These are phyloP conservation scores for Thermophis baileyi DNA, from an alignment of 2,113 vertebrate species.

Conservation along the genomic window DNA sequence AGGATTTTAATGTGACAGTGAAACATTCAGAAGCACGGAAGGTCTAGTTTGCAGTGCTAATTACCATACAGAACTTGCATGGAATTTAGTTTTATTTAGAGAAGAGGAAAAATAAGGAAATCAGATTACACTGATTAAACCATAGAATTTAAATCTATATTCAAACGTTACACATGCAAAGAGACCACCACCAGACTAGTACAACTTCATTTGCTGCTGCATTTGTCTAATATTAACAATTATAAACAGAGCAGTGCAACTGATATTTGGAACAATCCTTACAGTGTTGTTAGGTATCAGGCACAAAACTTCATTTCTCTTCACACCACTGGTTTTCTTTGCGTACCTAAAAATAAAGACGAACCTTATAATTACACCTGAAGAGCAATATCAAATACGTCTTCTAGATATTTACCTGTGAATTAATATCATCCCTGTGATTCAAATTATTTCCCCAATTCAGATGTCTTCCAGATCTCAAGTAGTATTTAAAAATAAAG, in stretches of 20 bases:
- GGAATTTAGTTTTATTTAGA: slow-evolving; percentile 71
- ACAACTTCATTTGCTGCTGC: slow-evolving; percentile 77
- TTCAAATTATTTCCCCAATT: neutral
- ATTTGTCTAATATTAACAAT: slow-evolving; percentile 94
- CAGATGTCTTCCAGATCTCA: neutral
- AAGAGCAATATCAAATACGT: neutral
- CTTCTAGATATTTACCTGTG: neutral
- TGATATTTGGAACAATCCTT: slow-evolving; percentile 85
- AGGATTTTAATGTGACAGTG: slow-evolving; percentile 67
- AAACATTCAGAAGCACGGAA: slow-evolving; percentile 56
- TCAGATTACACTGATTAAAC: slow-evolving; percentile 65
- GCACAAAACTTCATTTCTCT: slow-evolving; percentile 85
- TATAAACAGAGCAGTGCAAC: slow-evolving; percentile 99
- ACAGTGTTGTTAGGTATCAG: slow-evolving; percentile 79
- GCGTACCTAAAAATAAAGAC: slow-evolving; percentile 81
- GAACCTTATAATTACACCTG: neutral
- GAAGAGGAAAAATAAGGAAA: slow-evolving; percentile 67
- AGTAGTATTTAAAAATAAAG: neutral
- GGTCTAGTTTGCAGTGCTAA: slow-evolving; percentile 63
- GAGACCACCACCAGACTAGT: slow-evolving; percentile 80
- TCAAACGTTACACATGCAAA: slow-evolving; percentile 76
- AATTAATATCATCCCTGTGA: neutral
- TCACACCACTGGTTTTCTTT: slow-evolving; percentile 99
- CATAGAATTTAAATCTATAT: slow-evolving; percentile 60
- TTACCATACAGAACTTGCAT: slow-evolving; percentile 67